phyloP scores from a whole-genome alignment of 2,888 invertebrate species.

The Acrocera orbiculus region DNA sequence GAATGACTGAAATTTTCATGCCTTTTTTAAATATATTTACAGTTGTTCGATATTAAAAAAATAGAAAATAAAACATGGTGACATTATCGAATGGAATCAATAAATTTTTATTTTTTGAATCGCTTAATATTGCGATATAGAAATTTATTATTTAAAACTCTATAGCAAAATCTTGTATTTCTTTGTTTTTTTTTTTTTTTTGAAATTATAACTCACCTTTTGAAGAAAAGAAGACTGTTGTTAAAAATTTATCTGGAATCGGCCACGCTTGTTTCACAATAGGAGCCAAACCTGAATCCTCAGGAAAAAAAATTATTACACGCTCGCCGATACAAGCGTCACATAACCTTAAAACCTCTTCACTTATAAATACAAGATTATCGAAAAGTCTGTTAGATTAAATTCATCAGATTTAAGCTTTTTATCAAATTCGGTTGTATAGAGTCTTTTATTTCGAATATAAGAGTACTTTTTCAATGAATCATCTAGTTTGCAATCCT shows the following conservation, averaged over 20 bases:
- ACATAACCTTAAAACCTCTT: too few species aligned
- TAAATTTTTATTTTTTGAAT: background rate
- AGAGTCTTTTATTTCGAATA: constrained; percentile 17
- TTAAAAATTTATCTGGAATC: constrained; percentile 33
- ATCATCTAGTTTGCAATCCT: constrained; percentile 17
- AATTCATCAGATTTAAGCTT: constrained; percentile 22
- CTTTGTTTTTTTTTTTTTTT: background rate
- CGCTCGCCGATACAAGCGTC: too few species aligned
- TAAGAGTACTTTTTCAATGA: constrained; percentile 15
- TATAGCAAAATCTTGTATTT: background rate
- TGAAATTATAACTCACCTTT: constrained; percentile 27
- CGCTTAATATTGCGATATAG: background rate
- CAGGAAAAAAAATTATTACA: too few species aligned
- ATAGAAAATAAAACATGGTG: too few species aligned
- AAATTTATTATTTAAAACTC: background rate
- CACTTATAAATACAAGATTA: too few species aligned
- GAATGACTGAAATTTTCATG: too few species aligned
- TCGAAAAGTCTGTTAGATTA: too few species aligned
- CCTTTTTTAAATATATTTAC: too few species aligned
- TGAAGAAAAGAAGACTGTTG: constrained; percentile 36
- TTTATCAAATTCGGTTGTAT: constrained; percentile 23
- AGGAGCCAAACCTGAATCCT: constrained; percentile 14
- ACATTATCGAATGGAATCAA: too few species aligned
- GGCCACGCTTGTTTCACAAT: constrained; percentile 43
- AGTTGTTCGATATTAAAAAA: too few species aligned